Percentiles rank a stretch among this genome's conserved stretches.
These are phyloP conservation scores for Uria aalge DNA, from an alignment of 2,113 vertebrate genomes.

Conservation along the genomic window DNA sequence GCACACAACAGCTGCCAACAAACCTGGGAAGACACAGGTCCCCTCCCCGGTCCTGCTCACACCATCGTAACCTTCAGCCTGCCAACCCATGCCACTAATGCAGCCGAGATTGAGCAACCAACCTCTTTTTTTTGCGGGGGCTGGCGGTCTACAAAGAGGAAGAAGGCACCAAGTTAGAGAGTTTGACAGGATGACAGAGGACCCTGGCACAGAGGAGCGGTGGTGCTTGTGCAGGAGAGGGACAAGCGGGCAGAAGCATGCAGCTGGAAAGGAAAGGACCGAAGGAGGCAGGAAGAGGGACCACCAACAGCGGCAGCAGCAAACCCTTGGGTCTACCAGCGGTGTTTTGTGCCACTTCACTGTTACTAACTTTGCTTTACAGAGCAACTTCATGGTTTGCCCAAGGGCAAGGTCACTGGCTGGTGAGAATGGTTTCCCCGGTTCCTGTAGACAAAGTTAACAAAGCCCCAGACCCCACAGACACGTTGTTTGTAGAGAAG, in stretches of 20 bases:
- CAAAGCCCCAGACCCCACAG: not conserved
- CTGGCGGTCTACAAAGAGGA: not conserved
- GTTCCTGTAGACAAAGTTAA: not conserved
- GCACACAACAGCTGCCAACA: not conserved
- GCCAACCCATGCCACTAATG: not conserved
- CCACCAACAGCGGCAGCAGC: not conserved
- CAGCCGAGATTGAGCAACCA: not conserved
- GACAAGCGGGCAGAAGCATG: accelerated
- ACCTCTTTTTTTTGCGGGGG: accelerated
- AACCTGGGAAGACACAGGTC: not conserved
- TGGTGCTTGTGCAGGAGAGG: not conserved
- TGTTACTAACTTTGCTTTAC: not conserved
- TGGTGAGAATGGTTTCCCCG: accelerated
- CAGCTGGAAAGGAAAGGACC: not conserved
- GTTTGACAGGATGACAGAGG: not conserved
- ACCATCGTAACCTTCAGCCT: not conserved
- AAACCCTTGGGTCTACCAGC: not conserved
- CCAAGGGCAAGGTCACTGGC: not conserved
- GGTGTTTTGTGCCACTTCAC: not conserved
- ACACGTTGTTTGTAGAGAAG: not conserved
- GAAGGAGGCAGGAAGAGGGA: not conserved
- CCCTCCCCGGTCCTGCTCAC: accelerated
- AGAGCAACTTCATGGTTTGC: not conserved
- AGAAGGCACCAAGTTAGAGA: too few species aligned
- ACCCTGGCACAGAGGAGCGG: not conserved